Base-by-base conservation (phyloP, 1,140 invertebrate genomes). In the Carcinoscorpius rotundicauda region DNA sequence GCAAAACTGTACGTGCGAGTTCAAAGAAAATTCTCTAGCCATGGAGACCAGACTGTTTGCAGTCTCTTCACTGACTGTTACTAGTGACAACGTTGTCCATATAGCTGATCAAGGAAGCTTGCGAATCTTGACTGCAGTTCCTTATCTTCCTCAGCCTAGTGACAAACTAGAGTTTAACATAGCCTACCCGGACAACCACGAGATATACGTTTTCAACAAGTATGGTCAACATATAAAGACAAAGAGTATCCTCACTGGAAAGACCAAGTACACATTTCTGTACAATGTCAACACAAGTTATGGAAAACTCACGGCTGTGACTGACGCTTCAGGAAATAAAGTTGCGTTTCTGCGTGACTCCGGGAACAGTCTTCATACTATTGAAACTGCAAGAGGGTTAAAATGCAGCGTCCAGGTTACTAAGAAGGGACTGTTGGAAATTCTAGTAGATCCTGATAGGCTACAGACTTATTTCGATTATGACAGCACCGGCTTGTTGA, bases 211-310 rank as follows among this genome's bases (percentile, higher is more conserved):
- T 8, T 98, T 98, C 76, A 97, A 97, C 73, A 81, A 92, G 70
- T 96, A 96, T 73, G 95, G 94, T 0, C 93, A 97, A 75, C 94
- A 97, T 72, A 85, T 92, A 3, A 85, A 87, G 52, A 97, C 94
- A 0, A 88, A 87, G 67, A 95, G 96, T 74, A 93, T 97, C 65
- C 78, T 96, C 3, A 97, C 93, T 0, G 89, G 91, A 0, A 89
- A 93, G 76, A 91, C 86, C 1, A 86, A 89, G 64, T 97, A 96
- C 74, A 83, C 87, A 3, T 98, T 97, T 73, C 88, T 91, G 0
- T 97, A 98, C 76, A 97, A 93, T 70, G 92, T 97, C 0, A 96
- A 96, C 73, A 97, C 93, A 0, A 95, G 91, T 69, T 95, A 94
- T 73, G 94, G 94, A 1, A 96, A 95, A 76, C 78, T 98, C 3